phyloP scores from a whole-genome alignment of 2,797 vertebrate genomes.

The Darevskia nairensis region DNA sequence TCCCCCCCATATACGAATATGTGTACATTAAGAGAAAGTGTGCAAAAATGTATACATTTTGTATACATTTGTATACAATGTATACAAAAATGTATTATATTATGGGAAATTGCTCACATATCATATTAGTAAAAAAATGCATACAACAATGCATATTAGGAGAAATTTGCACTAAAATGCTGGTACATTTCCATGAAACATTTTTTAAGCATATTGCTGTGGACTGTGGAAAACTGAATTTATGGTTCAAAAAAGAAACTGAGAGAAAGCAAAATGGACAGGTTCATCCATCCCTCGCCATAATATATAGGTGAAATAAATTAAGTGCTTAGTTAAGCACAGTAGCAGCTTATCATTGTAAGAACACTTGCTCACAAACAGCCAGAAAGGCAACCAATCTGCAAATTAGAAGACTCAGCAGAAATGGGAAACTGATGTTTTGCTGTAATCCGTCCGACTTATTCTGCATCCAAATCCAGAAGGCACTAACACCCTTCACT shows the following conservation, averaged over 20 bases:
- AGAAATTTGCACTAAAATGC: not conserved
- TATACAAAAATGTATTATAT: no score
- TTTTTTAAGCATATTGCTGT: not conserved
- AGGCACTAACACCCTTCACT: conserved; percentile 49
- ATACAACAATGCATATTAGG: not conserved
- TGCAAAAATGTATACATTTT: not conserved
- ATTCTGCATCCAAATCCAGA: conserved; percentile 41
- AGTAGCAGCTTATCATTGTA: conserved; percentile 60
- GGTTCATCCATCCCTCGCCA: not conserved
- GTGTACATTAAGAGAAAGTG: not conserved
- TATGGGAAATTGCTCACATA: no score
- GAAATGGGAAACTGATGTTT: conserved; percentile 49
- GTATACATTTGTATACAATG: no score
- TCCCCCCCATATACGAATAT: not conserved
- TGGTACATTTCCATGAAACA: not conserved
- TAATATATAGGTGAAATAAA: conserved; percentile 65
- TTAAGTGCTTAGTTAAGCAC: conserved; percentile 46
- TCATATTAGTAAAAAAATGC: not conserved
- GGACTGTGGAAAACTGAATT: not conserved
- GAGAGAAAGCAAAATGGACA: no score
- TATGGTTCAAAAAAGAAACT: no score
- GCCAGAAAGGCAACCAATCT: conserved; percentile 56
- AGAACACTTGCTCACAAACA: conserved; percentile 53
- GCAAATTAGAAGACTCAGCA: conserved; percentile 50
- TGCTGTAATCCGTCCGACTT: conserved; percentile 60